phyloP scores from a whole-genome alignment of 2,888 invertebrate genomes.

The Meghimatium bilineatum region DNA sequence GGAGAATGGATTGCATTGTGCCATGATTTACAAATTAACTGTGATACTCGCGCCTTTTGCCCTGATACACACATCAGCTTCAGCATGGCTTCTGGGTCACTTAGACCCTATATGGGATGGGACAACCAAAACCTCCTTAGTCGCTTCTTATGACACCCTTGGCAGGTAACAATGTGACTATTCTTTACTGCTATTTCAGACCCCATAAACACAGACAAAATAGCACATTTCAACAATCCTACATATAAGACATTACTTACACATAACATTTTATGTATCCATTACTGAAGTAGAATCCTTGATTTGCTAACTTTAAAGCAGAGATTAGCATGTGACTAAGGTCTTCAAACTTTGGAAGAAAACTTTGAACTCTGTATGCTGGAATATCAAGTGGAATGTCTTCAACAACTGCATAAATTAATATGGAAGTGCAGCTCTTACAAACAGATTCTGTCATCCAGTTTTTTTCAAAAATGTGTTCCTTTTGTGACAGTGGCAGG shows the following conservation, averaged over 20 bases:
- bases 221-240: neutral
- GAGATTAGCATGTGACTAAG: neutral
- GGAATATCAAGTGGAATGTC: neutral
- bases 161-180: no score
- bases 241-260: neutral
- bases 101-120: no score
- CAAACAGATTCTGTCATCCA: neutral
- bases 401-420: neutral
- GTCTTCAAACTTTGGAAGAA: neutral
- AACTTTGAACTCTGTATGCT: neutral
- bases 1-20: no score
- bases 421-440: neutral
- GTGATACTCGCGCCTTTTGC: no score
- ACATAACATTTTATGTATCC: neutral
- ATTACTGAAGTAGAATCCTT: neutral
- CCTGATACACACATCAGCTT: no score
- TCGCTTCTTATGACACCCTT: no score
- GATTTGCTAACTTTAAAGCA: neutral
- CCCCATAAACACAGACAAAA: neutral
- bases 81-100: no score
- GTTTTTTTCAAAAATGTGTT: neutral
- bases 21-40: no score
- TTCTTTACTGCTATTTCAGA: no score
- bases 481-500: neutral
- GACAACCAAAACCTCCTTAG: no score